These are phyloP conservation scores for Forbesichthys agassizii DNA, from an alignment of 2,113 vertebrate genomes.

Conservation along the genomic window DNA sequence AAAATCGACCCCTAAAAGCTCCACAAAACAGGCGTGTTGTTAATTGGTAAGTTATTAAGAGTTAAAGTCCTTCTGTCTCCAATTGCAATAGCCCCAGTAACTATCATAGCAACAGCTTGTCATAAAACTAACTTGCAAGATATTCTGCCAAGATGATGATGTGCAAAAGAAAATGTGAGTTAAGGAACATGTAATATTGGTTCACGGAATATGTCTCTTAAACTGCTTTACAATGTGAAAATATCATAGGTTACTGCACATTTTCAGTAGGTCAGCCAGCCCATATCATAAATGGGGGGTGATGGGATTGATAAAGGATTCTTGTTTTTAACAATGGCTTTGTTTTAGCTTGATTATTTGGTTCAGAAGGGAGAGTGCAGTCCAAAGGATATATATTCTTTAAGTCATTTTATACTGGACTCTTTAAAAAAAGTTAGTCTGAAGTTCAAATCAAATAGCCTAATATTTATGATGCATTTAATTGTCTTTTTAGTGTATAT, in stretches of 20 bases:
- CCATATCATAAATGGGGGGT: slow-evolving; percentile 13
- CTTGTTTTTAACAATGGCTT: slow-evolving; percentile 58
- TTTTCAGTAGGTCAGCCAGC: slow-evolving; percentile 9
- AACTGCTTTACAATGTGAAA: neutral
- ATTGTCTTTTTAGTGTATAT: too few relatives aligned
- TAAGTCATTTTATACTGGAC: neutral
- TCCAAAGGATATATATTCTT: slow-evolving; percentile 7
- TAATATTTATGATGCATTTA: too few relatives aligned
- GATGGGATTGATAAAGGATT: slow-evolving; percentile 32
- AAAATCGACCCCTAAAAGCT: neutral
- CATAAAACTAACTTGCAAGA: slow-evolving; percentile 32
- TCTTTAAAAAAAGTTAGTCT: neutral
- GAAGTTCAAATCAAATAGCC: neutral
- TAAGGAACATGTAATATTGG: neutral
- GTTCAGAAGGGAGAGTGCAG: slow-evolving; percentile 35
- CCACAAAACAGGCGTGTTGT: neutral
- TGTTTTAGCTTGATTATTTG: slow-evolving; percentile 62
- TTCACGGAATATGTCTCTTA: neutral
- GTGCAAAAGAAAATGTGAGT: slow-evolving; percentile 10
- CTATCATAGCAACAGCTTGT: slow-evolving; percentile 29
- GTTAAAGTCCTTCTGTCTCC: slow-evolving; percentile 56
- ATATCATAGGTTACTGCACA: neutral
- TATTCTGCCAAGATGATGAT: slow-evolving; percentile 1
- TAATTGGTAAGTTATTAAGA: slow-evolving; percentile 68
- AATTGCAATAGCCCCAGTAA: slow-evolving; percentile 49